Evolutionary conservation across 2,888 invertebrate genomes (phyloP).

Genomic region (Apoderus coryli): DNA sequence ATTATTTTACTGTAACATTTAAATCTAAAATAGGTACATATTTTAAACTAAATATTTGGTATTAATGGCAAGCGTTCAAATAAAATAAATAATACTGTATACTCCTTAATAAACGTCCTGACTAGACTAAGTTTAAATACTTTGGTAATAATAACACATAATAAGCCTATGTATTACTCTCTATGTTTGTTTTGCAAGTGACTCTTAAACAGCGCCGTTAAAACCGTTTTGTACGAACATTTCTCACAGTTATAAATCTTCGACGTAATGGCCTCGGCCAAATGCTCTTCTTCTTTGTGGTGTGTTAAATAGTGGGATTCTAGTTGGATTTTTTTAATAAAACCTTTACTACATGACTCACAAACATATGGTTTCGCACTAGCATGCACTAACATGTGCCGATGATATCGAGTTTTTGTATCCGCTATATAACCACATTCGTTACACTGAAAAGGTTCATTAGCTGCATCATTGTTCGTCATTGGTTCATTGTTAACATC

Average conservation of each 20-base stretch:
- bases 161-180: no score
- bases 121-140: no score
- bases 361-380: constrained; percentile 1
- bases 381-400: background rate
- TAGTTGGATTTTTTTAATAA: background rate
- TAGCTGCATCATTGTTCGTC: background rate
- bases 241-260: background rate
- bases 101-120: no score
- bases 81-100: no score
- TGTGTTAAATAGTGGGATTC: background rate
- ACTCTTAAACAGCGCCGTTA: background rate
- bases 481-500: background rate
- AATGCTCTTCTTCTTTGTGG: background rate
- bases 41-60: background rate
- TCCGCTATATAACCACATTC: constrained; percentile 1
- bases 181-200: background rate
- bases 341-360: background rate
- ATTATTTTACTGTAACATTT: no score
- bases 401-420: no score
- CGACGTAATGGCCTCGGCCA: background rate
- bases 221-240: constrained; percentile 1
- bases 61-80: no score
- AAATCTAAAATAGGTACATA: no score
- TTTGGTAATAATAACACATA: no score
- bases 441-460: constrained; percentile 1